Conservation (phyloP, 2,113 vertebrate species). For the Cynocephalus volans region DNA sequence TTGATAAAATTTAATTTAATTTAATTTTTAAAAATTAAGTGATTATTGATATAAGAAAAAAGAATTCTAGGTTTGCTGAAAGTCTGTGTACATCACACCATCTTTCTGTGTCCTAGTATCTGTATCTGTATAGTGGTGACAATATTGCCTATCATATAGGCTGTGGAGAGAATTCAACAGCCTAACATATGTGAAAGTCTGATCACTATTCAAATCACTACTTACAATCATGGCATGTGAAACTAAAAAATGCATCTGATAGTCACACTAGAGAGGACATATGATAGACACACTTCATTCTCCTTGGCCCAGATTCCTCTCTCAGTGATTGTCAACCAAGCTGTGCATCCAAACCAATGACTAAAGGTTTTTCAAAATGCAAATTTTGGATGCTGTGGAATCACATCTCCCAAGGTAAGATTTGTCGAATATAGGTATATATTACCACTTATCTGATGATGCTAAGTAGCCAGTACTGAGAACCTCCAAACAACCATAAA, state of each 20-base stretch:
- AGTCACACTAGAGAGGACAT: not conserved
- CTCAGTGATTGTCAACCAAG: not conserved
- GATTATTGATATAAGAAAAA: not conserved
- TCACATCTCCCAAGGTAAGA: not conserved
- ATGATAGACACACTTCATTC: not conserved
- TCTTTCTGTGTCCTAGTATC: not conserved
- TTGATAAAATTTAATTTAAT: too few relatives aligned
- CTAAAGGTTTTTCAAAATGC: not conserved
- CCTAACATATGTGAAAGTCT: not conserved
- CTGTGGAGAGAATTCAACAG: not conserved
- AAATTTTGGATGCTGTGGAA: not conserved
- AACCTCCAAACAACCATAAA: constrained; percentile 64
- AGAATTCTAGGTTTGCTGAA: not conserved
- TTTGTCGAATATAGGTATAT: not conserved
- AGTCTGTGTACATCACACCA: not conserved
- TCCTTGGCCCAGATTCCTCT: not conserved
- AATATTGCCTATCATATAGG: not conserved
- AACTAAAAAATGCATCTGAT: not conserved
- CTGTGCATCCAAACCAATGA: not conserved
- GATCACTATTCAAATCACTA: not conserved
- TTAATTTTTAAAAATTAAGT: too few relatives aligned
- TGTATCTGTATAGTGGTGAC: not conserved
- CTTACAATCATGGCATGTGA: not conserved
- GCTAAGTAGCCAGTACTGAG: not conserved
- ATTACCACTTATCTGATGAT: not conserved